A percentile compares a stretch with the other conserved stretches of the same genome.
Conservation (phyloP, 2,797 vertebrate species). For the Spatula versicolor region DNA sequence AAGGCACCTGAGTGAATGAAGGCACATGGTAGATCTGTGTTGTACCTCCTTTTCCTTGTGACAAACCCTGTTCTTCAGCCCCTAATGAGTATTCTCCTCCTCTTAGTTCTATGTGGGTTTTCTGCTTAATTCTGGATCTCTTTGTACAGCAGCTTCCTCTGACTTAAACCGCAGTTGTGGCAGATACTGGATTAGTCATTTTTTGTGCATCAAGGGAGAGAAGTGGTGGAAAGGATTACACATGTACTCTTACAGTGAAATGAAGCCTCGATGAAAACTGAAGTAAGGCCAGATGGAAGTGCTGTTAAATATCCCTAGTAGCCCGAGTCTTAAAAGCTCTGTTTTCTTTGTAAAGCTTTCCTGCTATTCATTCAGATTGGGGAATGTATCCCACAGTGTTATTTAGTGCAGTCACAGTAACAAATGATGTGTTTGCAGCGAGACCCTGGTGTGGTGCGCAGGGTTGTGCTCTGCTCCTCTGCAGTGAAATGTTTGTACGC, state of each 20-base stretch:
- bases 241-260: not conserved
- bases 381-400: not conserved
- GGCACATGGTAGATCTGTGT: accelerated
- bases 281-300: constrained; percentile 12
- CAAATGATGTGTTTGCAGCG: not conserved
- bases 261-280: not conserved
- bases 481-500: accelerated
- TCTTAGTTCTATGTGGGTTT: not conserved
- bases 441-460: accelerated
- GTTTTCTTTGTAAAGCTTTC: constrained; percentile 37
- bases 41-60: not conserved
- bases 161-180: not conserved
- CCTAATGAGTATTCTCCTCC: not conserved
- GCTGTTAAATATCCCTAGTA: not conserved
- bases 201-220: not conserved
- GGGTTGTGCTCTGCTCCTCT: not conserved
- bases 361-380: not conserved
- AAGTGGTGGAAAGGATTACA: not conserved
- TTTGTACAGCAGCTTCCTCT: not conserved
- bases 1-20: not conserved
- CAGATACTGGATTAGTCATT: not conserved
- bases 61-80: not conserved
- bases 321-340: not conserved
- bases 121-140: not conserved
- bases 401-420: not conserved